phyloP scores from a whole-genome alignment of 2,888 invertebrate species.

The Macrophya alboannulata region DNA sequence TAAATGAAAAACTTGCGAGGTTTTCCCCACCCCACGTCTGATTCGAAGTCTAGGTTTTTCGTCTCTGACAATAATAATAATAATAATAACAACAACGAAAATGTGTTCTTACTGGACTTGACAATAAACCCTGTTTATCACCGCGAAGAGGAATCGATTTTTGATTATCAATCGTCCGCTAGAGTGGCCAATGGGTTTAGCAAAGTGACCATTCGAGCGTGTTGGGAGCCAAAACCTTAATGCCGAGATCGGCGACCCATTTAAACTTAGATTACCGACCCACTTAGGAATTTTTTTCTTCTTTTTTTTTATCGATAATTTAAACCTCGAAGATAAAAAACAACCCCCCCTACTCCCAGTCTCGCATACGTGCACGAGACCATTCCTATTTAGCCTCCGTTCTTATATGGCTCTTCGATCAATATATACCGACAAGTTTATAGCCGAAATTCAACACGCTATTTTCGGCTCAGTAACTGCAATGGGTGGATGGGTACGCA shows the following conservation, averaged over 20 bases:
- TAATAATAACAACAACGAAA: too few species aligned
- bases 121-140: neutral
- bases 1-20: neutral
- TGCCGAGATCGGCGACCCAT: conserved; percentile 31
- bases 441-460: neutral
- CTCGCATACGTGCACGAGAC: neutral
- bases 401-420: neutral
- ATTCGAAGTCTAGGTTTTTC: neutral
- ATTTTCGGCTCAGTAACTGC: neutral
- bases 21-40: neutral
- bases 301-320: neutral
- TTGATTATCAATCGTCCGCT: conserved; percentile 19
- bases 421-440: neutral
- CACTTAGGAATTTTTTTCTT: conserved; percentile 16
- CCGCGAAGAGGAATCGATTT: neutral
- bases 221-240: neutral
- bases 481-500: too few species aligned
- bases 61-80: neutral
- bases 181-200: conserved; percentile 26
- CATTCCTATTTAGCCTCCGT: neutral
- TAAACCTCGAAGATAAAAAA: neutral
- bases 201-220: conserved; percentile 46
- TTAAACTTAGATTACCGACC: conserved; percentile 34
- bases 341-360: neutral
- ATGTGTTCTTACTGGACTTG: neutral